Percentiles rank a stretch among this genome's conserved stretches.
Evolutionary conservation across 2,113 vertebrate genomes (phyloP).

Genomic region (Ptilorrhoa leucosticta): DNA sequence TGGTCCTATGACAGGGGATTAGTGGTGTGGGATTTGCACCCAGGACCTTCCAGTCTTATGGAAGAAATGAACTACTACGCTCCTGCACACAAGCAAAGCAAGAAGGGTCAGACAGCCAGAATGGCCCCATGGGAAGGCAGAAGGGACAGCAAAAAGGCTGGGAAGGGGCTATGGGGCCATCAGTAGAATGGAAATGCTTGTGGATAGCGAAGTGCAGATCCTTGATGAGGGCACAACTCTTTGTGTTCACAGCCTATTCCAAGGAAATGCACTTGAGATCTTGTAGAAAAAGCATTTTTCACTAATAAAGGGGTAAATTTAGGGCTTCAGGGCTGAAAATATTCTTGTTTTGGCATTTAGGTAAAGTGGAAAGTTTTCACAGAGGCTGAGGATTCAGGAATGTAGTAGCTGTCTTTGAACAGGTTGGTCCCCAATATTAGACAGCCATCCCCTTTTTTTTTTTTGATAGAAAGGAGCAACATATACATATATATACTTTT

Average conservation of each 20-base stretch:
- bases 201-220: background rate
- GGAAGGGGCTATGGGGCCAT: background rate
- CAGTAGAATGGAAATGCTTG: background rate
- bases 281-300: background rate
- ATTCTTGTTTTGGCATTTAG: background rate
- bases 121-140: background rate
- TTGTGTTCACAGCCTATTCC: background rate
- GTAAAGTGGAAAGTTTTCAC: background rate
- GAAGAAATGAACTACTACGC: background rate
- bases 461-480: background rate
- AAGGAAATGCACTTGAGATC: fast-evolving
- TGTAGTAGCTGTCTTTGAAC: background rate
- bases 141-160: background rate
- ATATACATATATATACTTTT: slow-evolving; percentile 15
- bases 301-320: background rate
- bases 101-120: background rate
- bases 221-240: background rate
- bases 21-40: background rate
- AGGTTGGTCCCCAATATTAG: background rate
- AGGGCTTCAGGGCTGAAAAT: background rate
- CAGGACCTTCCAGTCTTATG: background rate
- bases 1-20: fast-evolving
- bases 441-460: background rate
- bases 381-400: background rate
- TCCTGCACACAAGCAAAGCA: background rate